Conservation (phyloP, 2,888 invertebrate genomes). For the Cistogaster globosa region DNA sequence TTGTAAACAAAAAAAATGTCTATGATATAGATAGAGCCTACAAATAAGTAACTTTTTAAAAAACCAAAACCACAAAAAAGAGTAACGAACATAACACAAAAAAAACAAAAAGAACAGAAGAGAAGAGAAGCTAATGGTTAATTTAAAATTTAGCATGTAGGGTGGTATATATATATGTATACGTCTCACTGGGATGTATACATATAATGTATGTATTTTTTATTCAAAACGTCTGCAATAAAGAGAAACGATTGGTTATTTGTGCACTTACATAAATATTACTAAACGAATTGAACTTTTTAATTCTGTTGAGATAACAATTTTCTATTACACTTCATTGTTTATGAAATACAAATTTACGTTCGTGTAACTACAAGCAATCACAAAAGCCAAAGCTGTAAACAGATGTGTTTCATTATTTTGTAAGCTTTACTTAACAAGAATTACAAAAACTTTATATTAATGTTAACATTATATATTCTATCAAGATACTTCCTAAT, state of each 20-base stretch:
- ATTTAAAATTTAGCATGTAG: not conserved
- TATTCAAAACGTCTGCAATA: slow-evolving; percentile 19
- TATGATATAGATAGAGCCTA: not conserved
- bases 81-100: slow-evolving; percentile 13
- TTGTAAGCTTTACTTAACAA: slow-evolving; percentile 29
- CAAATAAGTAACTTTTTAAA: slow-evolving; percentile 28
- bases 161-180: not conserved
- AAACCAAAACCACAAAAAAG: slow-evolving; percentile 6
- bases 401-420: not conserved
- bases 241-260: slow-evolving; percentile 40
- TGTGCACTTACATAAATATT: not conserved
- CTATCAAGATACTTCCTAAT: too few species aligned
- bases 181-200: slow-evolving; percentile 35
- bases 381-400: not conserved
- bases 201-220: not conserved
- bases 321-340: too few species aligned
- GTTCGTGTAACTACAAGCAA: too few species aligned
- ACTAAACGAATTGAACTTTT: slow-evolving; percentile 5
- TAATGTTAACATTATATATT: not conserved
- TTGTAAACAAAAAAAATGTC: slow-evolving; percentile 20
- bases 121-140: not conserved
- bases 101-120: slow-evolving; percentile 1
- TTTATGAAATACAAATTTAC: slow-evolving; percentile 9
- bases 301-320: slow-evolving; percentile 47
- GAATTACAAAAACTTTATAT: slow-evolving; percentile 31